phyloP scores from a whole-genome alignment of 2,888 invertebrate species.

The Philonicus albiceps region DNA sequence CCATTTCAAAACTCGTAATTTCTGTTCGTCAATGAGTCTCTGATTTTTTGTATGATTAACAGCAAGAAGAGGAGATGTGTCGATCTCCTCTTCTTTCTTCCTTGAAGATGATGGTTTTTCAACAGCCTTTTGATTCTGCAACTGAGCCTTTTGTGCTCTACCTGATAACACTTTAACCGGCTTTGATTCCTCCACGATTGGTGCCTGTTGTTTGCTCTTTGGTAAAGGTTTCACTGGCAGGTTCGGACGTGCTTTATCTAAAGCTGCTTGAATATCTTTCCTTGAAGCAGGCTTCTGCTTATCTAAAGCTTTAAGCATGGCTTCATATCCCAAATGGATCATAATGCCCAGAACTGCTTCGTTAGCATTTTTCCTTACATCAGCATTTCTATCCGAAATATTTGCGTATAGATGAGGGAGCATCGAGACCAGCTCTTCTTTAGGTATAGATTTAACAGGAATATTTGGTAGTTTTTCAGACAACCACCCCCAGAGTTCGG shows the following conservation, averaged over 20 bases:
- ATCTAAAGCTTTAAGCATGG: constrained; percentile 61
- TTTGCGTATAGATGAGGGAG: constrained; percentile 81
- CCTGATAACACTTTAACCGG: constrained; percentile 60
- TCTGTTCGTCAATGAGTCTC: constrained; percentile 92
- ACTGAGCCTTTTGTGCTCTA: constrained; percentile 44
- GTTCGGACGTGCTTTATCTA: constrained; percentile 86
- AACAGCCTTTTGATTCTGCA: constrained; percentile 38
- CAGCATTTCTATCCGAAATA: constrained; percentile 89
- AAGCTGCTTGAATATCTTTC: constrained; percentile 75
- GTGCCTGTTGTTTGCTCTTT: constrained; percentile 68
- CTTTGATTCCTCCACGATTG: constrained; percentile 65
- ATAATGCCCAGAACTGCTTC: constrained; percentile 91
- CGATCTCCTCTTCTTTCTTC: constrained; percentile 88
- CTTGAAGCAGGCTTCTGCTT: constrained; percentile 75
- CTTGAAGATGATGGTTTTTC: constrained; percentile 63
- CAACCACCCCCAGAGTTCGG: constrained; percentile 87
- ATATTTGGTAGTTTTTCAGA: constrained; percentile 80
- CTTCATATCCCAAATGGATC: constrained; percentile 84
- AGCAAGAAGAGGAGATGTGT: constrained; percentile 79
- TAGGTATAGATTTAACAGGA: constrained; percentile 74
- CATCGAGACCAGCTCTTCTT: constrained; percentile 81
- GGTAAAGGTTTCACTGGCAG: constrained; percentile 83
- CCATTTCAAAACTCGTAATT: constrained; percentile 92
- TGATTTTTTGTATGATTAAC: constrained; percentile 90
- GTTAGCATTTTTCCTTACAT: constrained; percentile 88